Evolutionary conservation across 2,113 vertebrate species (phyloP).

Genomic region (Eira barbara): DNA sequence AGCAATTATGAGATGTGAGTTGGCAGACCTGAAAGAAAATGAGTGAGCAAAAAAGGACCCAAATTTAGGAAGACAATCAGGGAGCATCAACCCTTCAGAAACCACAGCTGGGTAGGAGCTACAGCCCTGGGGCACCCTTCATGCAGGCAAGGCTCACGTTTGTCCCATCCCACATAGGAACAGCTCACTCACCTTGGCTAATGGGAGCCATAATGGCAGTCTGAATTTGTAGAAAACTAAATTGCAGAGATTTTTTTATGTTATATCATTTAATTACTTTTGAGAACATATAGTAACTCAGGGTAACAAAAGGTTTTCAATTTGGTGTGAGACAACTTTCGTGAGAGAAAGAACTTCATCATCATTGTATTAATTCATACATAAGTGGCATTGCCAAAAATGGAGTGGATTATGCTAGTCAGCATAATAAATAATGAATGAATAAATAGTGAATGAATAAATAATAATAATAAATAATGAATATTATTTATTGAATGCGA

Average conservation of each 20-base stretch:
- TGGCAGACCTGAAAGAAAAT: neutral
- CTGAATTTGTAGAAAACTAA: conserved; percentile 5
- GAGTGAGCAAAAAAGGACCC: neutral
- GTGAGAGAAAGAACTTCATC: neutral
- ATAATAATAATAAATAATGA: neutral
- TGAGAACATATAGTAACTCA: conserved; percentile 6
- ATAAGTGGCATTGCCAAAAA: neutral
- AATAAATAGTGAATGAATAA: too few species aligned
- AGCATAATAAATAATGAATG: neutral
- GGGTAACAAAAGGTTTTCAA: neutral
- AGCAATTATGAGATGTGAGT: neutral
- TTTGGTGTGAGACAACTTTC: neutral
- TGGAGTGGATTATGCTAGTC: neutral
- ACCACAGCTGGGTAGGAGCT: neutral
- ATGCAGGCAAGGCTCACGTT: neutral
- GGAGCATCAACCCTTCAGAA: neutral
- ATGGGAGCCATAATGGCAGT: neutral
- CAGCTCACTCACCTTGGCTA: neutral
- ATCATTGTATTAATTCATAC: neutral
- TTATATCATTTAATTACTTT: conserved; percentile 23
- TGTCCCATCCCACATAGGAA: neutral
- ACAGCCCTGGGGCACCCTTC: neutral
- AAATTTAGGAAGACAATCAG: conserved; percentile 48
- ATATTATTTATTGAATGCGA: neutral
- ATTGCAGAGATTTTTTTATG: neutral